Conservation (phyloP, 2,113 vertebrate genomes). For the Oncorhynchus masou region DNA sequence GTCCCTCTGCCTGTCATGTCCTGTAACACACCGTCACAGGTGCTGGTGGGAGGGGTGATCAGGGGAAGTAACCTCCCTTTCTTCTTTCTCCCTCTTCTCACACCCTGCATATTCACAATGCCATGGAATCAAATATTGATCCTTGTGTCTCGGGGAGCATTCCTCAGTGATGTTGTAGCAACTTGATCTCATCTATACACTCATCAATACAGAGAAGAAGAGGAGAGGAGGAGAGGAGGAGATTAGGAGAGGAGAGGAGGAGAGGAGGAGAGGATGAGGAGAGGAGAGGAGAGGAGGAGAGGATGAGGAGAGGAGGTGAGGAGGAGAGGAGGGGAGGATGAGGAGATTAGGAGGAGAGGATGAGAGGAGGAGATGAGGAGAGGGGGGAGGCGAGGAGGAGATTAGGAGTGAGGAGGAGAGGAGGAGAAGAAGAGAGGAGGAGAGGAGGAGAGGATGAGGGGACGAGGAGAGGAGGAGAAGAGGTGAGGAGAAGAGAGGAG, state of each 20-base stretch:
- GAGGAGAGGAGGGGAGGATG: slow-evolving; percentile 23
- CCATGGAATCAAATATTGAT: slow-evolving; percentile 30
- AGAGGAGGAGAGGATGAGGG: too few relatives aligned
- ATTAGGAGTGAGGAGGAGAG: too few relatives aligned
- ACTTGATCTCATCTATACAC: slow-evolving; percentile 40
- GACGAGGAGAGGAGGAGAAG: too few relatives aligned
- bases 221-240: slow-evolving; percentile 48
- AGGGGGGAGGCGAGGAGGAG: too few relatives aligned
- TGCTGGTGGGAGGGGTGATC: too few relatives aligned
- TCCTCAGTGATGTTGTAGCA: slow-evolving; percentile 33
- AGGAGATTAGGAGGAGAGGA: too few relatives aligned
- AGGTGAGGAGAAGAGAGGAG: too few relatives aligned
- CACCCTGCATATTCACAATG: slow-evolving; percentile 69
- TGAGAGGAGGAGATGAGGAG: too few relatives aligned
- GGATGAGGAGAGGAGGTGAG: too few relatives aligned
- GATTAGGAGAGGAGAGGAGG: not conserved
- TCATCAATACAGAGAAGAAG: slow-evolving; percentile 48
- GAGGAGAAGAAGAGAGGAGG: too few relatives aligned
- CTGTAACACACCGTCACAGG: too few relatives aligned
- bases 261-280: too few relatives aligned
- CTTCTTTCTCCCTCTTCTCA: slow-evolving; percentile 24
- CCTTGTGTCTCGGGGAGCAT: not conserved
- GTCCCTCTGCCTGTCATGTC: slow-evolving; percentile 5
- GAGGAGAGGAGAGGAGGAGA: not conserved
- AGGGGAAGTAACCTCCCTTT: not conserved